phyloP scores from a whole-genome alignment of 2,797 vertebrate genomes.

The Siniperca obscura region DNA sequence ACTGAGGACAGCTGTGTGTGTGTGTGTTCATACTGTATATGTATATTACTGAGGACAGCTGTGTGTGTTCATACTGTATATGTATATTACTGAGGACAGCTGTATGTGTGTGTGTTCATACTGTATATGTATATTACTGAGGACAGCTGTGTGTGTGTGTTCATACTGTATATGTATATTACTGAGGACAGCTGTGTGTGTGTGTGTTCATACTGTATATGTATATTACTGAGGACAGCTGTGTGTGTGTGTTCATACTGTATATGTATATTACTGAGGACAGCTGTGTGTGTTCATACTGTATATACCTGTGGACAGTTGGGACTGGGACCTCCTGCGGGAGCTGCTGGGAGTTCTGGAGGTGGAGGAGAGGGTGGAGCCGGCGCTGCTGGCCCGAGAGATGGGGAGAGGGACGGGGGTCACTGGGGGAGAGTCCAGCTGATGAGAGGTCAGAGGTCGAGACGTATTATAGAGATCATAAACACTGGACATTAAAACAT shows the following conservation, averaged over 20 bases:
- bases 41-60: no score
- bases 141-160: no score
- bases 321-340: constrained; percentile 84
- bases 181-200: no score
- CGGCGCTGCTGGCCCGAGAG: constrained; percentile 85
- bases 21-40: no score
- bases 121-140: no score
- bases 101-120: no score
- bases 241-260: not conserved
- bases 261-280: not conserved
- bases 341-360: constrained; percentile 78
- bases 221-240: no score
- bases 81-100: no score
- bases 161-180: no score
- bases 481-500: not conserved
- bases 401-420: constrained; percentile 85
- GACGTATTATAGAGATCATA: not conserved
- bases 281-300: not conserved
- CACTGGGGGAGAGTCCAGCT: constrained; percentile 86
- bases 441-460: constrained; percentile 37
- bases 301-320: constrained; percentile 81
- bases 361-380: constrained; percentile 81
- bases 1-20: no score
- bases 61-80: no score
- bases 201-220: no score